Evolutionary conservation across 2,113 vertebrate species (phyloP).

Genomic region (Australoheros scitulus): DNA sequence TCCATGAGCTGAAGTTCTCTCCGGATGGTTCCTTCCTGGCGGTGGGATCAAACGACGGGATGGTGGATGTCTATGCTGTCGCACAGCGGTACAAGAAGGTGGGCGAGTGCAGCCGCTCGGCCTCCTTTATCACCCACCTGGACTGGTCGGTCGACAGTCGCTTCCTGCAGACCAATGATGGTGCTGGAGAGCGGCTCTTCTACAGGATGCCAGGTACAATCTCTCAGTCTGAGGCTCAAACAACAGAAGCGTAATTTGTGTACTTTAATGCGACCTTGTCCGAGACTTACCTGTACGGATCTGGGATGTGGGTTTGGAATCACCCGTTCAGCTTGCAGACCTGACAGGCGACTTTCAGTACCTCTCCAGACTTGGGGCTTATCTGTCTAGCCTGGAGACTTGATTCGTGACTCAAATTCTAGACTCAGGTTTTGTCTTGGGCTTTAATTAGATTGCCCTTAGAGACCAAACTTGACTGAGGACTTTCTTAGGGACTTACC

Average conservation of each 20-base stretch:
- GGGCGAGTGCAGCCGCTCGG: slow-evolving; percentile 91
- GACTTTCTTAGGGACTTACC: too few relatives aligned
- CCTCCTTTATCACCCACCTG: slow-evolving; percentile 95
- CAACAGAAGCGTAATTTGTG: not conserved
- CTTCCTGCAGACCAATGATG: slow-evolving; percentile 95
- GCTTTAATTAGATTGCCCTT: not conserved
- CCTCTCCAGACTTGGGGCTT: not conserved
- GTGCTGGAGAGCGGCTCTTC: slow-evolving; percentile 89
- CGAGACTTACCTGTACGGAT: not conserved
- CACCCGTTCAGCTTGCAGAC: not conserved
- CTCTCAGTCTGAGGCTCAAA: not conserved
- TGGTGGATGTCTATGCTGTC: slow-evolving; percentile 91
- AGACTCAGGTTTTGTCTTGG: not conserved
- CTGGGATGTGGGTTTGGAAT: too few relatives aligned
- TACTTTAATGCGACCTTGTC: too few relatives aligned
- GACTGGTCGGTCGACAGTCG: slow-evolving; percentile 98
- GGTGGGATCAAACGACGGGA: slow-evolving; percentile 95
- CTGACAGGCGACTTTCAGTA: not conserved
- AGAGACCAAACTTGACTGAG: too few relatives aligned
- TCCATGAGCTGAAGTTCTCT: slow-evolving; percentile 98
- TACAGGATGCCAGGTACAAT: slow-evolving; percentile 94
- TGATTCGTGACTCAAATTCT: not conserved
- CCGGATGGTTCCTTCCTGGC: slow-evolving; percentile 93
- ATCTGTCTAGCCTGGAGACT: not conserved
- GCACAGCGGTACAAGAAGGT: slow-evolving; percentile 96